phyloP scores from a whole-genome alignment of 2,888 invertebrate genomes.

The Xanthia togata region DNA sequence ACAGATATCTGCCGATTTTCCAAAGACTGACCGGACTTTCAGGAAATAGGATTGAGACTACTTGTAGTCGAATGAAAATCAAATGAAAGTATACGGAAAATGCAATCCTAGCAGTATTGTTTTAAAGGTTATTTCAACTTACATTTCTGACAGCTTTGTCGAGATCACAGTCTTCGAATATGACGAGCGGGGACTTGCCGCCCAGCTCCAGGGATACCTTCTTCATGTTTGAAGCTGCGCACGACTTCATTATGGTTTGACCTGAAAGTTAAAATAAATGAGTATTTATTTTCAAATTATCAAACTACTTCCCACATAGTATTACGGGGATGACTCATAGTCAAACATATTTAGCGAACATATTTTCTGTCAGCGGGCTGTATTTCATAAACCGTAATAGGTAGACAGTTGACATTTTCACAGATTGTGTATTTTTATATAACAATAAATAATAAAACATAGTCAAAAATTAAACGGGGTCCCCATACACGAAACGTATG shows the following conservation, averaged over 20 bases:
- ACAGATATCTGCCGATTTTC: not conserved
- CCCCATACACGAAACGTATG: no score
- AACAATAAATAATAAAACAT: no score
- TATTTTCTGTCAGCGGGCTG: no score
- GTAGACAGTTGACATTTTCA: no score
- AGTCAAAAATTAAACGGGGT: no score
- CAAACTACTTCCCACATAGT: no score
- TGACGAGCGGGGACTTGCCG: conserved; percentile 98
- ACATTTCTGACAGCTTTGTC: conserved; percentile 97
- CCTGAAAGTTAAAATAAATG: conserved; percentile 71
- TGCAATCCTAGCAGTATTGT: not conserved
- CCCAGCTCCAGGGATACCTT: conserved; percentile 98
- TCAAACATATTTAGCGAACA: no score
- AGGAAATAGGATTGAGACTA: not conserved
- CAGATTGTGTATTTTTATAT: no score
- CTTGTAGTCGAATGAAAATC: no score
- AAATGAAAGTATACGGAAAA: not conserved
- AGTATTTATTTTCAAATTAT: no score
- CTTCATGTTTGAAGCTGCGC: conserved; percentile 97
- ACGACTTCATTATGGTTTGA: conserved; percentile 97
- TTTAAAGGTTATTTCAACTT: conserved; percentile 72
- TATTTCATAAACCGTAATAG: no score
- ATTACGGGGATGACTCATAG: no score
- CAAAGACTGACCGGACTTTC: not conserved
- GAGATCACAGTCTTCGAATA: conserved; percentile 98